Evolutionary conservation across 1,140 invertebrate genomes (phyloP), one percentile per base, ranked within the genome.

Genomic region (Drosophila littoralis): DNA sequence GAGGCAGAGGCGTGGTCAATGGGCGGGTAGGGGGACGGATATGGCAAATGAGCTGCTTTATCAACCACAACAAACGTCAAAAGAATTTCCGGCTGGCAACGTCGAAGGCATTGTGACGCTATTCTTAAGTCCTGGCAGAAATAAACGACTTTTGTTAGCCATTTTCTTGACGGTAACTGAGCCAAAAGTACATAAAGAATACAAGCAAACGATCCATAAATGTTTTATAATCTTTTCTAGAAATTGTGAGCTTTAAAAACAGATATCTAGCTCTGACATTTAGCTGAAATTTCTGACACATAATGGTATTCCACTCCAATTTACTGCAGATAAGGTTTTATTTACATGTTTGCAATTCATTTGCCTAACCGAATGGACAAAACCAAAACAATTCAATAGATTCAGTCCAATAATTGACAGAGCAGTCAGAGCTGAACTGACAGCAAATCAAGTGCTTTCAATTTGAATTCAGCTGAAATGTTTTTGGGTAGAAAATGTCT

Each of bases 61-160:
- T 81, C 55, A 81, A 82, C 79, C 79, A 78, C 79, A 81, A 82
- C 69, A 81, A 82, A 77, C 64, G 79, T 75, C 75, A 75, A 65
- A 78, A 70, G 60, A 82, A 75, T 82, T 82, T 82, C 70, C 79
- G 70, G 75, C 43, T 28, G 13, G 55, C 45, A 32, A 75, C 75
- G 55, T 78, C 42, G 59, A 69, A 48, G 63, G 46, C 46, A 64
- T 50, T 55, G 36, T 54, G 42, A 35, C 43, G 67, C 48, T 3
- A 58, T 77, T 71, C 36, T 13, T 51, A 33, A 40, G 15, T 42
- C 40, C 28, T 8, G 12, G 17, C 9, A 50, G 13, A 38, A 9
- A 32, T 17, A 12, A 51, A 43, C 55, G 43, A 40, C 10, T 43
- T 28, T 54, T 22, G 17, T 22, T 17, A 7, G 40, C n/a, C 40